These are phyloP conservation scores for Dicentrarchus labrax DNA, from an alignment of 2,113 vertebrate genomes.

Conservation along the genomic window DNA sequence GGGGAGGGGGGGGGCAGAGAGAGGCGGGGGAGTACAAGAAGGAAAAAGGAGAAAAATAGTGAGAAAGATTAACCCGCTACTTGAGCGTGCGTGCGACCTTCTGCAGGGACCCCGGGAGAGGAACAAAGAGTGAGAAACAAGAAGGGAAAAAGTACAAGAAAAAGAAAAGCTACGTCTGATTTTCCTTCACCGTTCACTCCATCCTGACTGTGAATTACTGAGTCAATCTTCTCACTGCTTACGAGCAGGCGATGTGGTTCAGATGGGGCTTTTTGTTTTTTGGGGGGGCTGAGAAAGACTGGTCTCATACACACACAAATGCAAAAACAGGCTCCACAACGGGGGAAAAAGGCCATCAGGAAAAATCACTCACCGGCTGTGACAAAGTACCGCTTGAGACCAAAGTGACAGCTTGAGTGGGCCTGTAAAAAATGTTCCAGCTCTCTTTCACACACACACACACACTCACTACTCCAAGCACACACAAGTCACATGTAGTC, in stretches of 20 bases:
- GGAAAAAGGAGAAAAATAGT: background rate
- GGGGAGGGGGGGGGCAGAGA: background rate
- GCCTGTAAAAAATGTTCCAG: conserved; percentile 16
- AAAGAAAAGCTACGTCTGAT: conserved; percentile 3
- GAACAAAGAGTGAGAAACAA: conserved; percentile 5
- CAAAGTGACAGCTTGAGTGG: conserved; percentile 52
- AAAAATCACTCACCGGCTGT: conserved; percentile 48
- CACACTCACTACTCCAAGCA: background rate
- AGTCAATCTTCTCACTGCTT: conserved; percentile 37
- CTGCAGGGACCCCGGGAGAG: background rate
- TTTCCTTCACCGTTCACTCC: conserved; percentile 20
- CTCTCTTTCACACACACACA: conserved; percentile 45
- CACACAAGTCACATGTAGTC: conserved; percentile 11
- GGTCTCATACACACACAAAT: background rate
- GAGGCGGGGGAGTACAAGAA: background rate
- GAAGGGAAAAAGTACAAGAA: background rate
- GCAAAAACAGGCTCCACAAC: background rate
- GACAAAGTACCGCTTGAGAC: conserved; percentile 35
- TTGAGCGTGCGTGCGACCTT: conserved; percentile 34
- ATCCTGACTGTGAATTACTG: conserved; percentile 32
- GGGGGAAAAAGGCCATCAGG: conserved; percentile 20
- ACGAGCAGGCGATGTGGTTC: background rate
- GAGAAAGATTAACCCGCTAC: conserved; percentile 8
- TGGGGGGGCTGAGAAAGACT: conserved; percentile 5
- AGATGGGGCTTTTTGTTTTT: background rate